Evolutionary conservation across 2,113 vertebrate genomes (phyloP), one percentile per base, ranked within the genome.

Genomic region (Nycticebus coucang): DNA sequence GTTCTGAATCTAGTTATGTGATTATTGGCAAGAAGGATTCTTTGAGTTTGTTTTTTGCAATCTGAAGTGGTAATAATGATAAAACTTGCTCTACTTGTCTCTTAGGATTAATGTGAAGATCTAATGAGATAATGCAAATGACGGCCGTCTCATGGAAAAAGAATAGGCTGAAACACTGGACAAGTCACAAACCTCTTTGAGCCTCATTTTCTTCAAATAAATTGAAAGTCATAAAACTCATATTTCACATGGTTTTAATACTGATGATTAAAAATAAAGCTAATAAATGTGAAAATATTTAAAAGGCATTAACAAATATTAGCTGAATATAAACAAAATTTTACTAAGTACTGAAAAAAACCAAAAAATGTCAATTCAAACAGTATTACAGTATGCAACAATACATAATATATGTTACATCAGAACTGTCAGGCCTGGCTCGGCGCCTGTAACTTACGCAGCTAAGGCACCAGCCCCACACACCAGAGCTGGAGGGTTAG

Each of bases 301-400:
- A 92, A 57, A 91, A 94, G 35, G n/a, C 53, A 78, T 50, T 30
- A 77, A 35, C 50, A 81, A 79, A 30, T 60, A 18, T 53, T 81
- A 91, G 22, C 37, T 86, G 50, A 87, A 64, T 80, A 81, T 17
- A 83, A 78, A 83, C 4, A 91, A 66, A 86, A 80, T 50, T 60
- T 72, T 80, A 91, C 80, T 75, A 64, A 77, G 37, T 95, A 41
- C 0, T 94, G 64, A 97, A 80, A 24, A 68, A 84, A 93, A 81
- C 15, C 41, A 62, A 62, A 89, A 94, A 91, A 50, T 45, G 17
- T 75, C 72, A 89, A 90, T n/a, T 92, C 57, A 62, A 86, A 87
- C 41, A 24, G 6, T 53, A 71, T 68, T 50, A 86, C 0, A 74
- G 9, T 55, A 71, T 50, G 26, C 22, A 77, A 68, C 21, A 90